These are phyloP conservation scores for Autographa gamma DNA, from an alignment of 2,888 invertebrate species.

Conservation along the genomic window DNA sequence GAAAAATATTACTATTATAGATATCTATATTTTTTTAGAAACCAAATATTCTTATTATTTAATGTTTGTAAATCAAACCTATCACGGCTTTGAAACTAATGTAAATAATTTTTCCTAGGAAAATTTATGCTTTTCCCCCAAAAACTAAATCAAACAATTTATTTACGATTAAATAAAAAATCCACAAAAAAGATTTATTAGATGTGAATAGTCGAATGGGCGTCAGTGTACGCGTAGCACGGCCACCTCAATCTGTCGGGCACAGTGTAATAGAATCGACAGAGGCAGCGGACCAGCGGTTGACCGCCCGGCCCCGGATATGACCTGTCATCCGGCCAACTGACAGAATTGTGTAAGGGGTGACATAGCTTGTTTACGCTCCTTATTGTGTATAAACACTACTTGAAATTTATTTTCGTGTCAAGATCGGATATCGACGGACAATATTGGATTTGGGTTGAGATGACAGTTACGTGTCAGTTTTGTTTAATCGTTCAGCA, in stretches of 20 bases:
- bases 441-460: slow-evolving; percentile 55
- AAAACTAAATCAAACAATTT: not conserved
- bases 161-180: slow-evolving; percentile 8
- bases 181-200: slow-evolving; percentile 39
- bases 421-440: slow-evolving; percentile 56
- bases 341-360: slow-evolving; percentile 77
- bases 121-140: not conserved
- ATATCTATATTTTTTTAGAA: too few species aligned
- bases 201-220: slow-evolving; percentile 62
- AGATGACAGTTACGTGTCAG: slow-evolving; percentile 42
- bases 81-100: too few species aligned
- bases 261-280: slow-evolving; percentile 84
- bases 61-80: too few species aligned
- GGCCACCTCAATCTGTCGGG: slow-evolving; percentile 79
- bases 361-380: slow-evolving; percentile 75
- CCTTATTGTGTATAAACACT: slow-evolving; percentile 76
- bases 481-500: slow-evolving; percentile 36
- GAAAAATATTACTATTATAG: too few species aligned
- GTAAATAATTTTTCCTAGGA: too few species aligned
- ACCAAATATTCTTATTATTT: too few species aligned
- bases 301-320: slow-evolving; percentile 80
- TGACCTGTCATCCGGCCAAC: slow-evolving; percentile 82
- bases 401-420: slow-evolving; percentile 66
- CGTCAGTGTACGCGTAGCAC: slow-evolving; percentile 60
- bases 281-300: slow-evolving; percentile 75